Evolutionary conservation across 2,888 invertebrate genomes (phyloP).

Genomic region (Dolomedes plantarius): DNA sequence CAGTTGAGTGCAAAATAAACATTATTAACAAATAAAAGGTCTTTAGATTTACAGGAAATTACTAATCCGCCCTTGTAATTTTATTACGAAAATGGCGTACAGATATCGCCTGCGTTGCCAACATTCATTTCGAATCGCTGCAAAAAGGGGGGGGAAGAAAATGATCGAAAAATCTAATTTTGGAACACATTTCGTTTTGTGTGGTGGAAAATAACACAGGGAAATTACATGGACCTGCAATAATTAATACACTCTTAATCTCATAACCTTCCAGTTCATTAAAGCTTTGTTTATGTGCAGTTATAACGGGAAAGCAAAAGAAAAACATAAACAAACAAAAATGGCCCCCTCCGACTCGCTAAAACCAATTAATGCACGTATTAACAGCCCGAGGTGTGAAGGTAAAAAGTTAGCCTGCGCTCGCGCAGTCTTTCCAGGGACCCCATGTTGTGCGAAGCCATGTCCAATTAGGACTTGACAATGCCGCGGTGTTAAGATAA

Average conservation of each 20-base stretch:
- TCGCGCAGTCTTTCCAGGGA: neutral
- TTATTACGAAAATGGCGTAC: no score
- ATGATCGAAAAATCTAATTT: neutral
- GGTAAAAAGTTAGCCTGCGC: neutral
- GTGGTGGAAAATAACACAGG: neutral
- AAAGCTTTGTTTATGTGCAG: neutral
- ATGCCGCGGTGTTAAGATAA: neutral
- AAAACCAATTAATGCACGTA: slow-evolving; percentile 64
- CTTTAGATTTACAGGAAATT: no score
- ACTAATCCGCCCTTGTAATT: no score
- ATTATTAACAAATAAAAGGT: no score
- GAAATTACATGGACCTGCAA: neutral
- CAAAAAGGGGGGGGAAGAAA: neutral
- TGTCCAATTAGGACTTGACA: slow-evolving; percentile 1
- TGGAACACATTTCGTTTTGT: neutral
- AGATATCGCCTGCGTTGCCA: no score
- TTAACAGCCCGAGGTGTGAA: slow-evolving; percentile 50
- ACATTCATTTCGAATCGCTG: no score
- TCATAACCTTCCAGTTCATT: neutral
- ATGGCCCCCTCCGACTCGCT: slow-evolving; percentile 1
- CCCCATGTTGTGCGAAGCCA: neutral
- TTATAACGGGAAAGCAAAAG: neutral
- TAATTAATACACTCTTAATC: slow-evolving; percentile 14
- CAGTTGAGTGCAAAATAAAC: no score
- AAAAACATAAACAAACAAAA: neutral